Evolutionary conservation across 2,888 invertebrate genomes (phyloP).

Genomic region (Euplagia quadripunctaria): DNA sequence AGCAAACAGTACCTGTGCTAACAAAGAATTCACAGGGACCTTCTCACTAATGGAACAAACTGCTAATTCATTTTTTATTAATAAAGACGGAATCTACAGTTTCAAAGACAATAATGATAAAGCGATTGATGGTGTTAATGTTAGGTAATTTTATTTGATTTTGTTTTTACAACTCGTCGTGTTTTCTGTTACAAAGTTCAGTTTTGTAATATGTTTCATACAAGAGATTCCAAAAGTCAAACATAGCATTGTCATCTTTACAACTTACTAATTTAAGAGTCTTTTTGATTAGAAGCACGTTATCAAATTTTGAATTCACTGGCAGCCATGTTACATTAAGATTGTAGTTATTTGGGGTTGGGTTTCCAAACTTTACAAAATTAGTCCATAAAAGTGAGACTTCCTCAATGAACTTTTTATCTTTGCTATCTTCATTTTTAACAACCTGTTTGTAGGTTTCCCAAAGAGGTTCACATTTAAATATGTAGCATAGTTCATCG

Average conservation of each 20-base stretch:
- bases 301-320: conserved; percentile 61
- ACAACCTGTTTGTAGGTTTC: conserved; percentile 68
- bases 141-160: conserved; percentile 66
- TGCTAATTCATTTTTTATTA: conserved; percentile 79
- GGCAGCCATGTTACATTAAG: conserved; percentile 68
- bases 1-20: conserved; percentile 59
- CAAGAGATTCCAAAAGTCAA: conserved; percentile 73
- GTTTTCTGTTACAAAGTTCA: conserved; percentile 59
- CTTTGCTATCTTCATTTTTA: conserved; percentile 59
- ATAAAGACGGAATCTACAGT: conserved; percentile 59
- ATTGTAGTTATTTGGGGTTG: conserved; percentile 61
- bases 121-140: conserved; percentile 72
- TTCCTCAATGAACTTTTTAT: conserved; percentile 72
- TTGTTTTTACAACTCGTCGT: conserved; percentile 68
- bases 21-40: conserved; percentile 57
- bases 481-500: conserved; percentile 82
- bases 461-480: conserved; percentile 79
- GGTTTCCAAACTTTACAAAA: conserved; percentile 80
- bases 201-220: conserved; percentile 68
- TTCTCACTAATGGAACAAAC: conserved; percentile 70
- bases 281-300: conserved; percentile 67
- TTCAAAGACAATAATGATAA: conserved; percentile 82
- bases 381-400: conserved; percentile 82
- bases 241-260: conserved; percentile 66
- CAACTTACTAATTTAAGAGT: conserved; percentile 57